These are phyloP conservation scores for Anagyrus pseudococci DNA, from an alignment of 2,888 invertebrate species.

Conservation along the genomic window DNA sequence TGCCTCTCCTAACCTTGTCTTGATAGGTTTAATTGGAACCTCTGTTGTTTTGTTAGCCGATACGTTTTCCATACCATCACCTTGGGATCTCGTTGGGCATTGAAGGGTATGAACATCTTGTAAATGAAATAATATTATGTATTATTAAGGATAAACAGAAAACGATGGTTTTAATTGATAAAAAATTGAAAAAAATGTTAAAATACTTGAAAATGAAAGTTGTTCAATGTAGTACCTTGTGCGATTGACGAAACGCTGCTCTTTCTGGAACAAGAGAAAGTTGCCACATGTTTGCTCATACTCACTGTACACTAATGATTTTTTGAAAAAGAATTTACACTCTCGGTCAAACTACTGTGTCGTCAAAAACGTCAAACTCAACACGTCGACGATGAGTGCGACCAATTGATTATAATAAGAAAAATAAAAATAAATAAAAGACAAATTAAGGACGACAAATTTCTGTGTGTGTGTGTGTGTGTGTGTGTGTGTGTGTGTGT, in stretches of 20 bases:
- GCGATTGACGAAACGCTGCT: slow-evolving; percentile 21
- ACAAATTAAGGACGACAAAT: no score
- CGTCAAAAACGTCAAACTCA: no score
- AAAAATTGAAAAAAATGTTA: slow-evolving; percentile 16
- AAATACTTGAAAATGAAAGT: no score
- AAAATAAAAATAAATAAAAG: no score
- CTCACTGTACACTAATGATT: no score
- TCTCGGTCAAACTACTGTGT: no score
- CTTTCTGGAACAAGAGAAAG: slow-evolving; percentile 38
- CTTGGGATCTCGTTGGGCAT: slow-evolving; percentile 68
- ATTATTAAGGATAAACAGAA: background rate
- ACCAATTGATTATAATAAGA: no score
- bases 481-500: no score
- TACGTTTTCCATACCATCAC: slow-evolving; percentile 79
- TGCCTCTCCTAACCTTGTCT: slow-evolving; percentile 54
- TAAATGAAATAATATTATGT: background rate
- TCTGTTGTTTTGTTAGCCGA: slow-evolving; percentile 38
- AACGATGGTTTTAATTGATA: background rate
- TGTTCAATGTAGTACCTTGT: slow-evolving; percentile 34
- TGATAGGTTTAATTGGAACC: slow-evolving; percentile 43
- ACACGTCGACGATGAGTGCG: no score
- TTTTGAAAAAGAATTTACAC: no score
- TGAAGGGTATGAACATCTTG: slow-evolving; percentile 48
- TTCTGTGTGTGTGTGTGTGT: no score
- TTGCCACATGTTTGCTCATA: slow-evolving; percentile 30